Evolutionary conservation across 2,888 invertebrate species (phyloP), one percentile per base, ranked within the genome.

Genomic region (Homarus gammarus): DNA sequence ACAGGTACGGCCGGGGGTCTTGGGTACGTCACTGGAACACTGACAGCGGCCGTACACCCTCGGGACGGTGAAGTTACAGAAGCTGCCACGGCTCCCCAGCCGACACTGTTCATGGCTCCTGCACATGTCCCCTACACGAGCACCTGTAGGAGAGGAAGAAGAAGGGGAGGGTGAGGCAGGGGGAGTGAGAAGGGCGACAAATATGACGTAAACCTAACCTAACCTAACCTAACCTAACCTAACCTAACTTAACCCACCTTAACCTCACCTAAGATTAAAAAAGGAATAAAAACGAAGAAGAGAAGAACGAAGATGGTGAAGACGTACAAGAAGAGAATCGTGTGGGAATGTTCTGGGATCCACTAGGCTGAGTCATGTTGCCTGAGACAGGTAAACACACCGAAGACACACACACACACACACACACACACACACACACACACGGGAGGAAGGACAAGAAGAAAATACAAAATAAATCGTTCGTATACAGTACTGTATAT

Each of bases 51-150:
- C 98, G 93, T 98, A 97, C 18, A 98, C 95, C 94, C 97, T 97
- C 44, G 97, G 97, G 92, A 98, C 97, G 83, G 97, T 95, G 93
- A 97, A 98, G 94, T 97, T 97, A 93, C 98, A 98, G 93, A 97
- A 97, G 92, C 97, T 97, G 93, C 97, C 96, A 91, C 95, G 95
- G 93, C 97, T 97, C 95, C 96, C 97, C 93, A 98, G 95, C 91
- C 96, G 96, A 93, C 98, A 98, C 94, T 98, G 98, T 91, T 96
- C 96, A 94, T 98, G 97, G 93, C 97, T 97, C 94, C 98, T 97
- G 94, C 98, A 98, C 64, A 97, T 97, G 93, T 97, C 96, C 88
- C 97, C 97, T 51, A 97, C 96, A 93, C 96, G 96, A 33, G 98
- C 97, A 93, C 97, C 98, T 98, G 95, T n/a, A 33, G 33, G 84